phyloP scores from a whole-genome alignment of 35 echinoderm and acorn worm species.

The Acanthaster planci region DNA sequence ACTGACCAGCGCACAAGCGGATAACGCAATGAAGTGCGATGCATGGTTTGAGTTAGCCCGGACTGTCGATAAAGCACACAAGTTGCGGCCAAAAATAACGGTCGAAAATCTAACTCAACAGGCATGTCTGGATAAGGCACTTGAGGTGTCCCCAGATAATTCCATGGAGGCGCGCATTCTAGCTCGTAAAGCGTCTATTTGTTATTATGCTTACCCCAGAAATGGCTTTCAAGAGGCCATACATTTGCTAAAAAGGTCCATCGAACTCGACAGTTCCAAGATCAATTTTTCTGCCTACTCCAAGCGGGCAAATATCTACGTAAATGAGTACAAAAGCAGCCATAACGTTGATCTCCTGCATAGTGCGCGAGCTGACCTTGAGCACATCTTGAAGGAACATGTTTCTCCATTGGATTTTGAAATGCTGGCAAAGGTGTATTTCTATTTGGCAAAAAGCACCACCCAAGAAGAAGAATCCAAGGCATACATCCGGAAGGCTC shows the following conservation, averaged over 20 bases:
- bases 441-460: neutral
- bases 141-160: neutral
- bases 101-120: neutral
- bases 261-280: neutral
- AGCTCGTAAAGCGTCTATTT: neutral
- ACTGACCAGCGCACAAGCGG: neutral
- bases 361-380: neutral
- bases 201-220: neutral
- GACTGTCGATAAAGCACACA: no score
- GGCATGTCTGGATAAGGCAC: neutral
- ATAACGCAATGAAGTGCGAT: neutral
- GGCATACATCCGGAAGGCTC: neutral
- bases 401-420: constrained; percentile 9
- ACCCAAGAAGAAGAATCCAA: neutral
- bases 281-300: neutral
- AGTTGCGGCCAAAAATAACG: no score
- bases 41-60: neutral
- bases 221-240: neutral
- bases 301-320: neutral
- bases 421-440: neutral
- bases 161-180: no score
- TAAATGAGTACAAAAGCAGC: neutral
- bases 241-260: neutral
- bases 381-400: constrained; percentile 6
- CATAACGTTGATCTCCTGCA: neutral